Evolutionary conservation across 2,888 invertebrate species (phyloP), one percentile per base, ranked within the genome.

Genomic region (Micropterix aruncella): DNA sequence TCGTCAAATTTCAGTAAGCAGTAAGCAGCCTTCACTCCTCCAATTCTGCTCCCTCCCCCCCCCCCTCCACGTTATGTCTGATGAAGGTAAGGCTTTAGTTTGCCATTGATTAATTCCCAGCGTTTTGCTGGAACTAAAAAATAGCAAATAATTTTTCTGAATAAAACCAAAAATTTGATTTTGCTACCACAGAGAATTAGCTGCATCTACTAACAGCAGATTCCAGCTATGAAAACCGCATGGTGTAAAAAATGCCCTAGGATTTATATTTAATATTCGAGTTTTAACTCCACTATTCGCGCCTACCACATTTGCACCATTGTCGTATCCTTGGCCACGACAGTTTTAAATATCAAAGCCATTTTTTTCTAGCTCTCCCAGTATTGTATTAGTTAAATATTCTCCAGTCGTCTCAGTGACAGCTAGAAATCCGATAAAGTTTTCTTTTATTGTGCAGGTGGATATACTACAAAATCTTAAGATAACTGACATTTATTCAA

Each of bases 401-500:
- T 41, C 41, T 41, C 18, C 41, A 16, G 41, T 44, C 12, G 5
- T 37, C 37, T 37, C 15, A 37, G 37, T 36, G 17, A 44, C 41
- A 41, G 46, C 44, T 16, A 47, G 9, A 47, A 47, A 47, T 40
- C 37, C 41, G 16, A 47, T 40, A 43, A 47, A 47, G 16, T 43
- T 16, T 40, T 48, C 47, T 44, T 46, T 42, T 38, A 46, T 42
- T 44, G 42, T 40, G 12, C 19, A 41, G 14, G 39, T 44, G 43
- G 44, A 47, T 3, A 41, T 44, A 18, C 40, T 36, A 41, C 44
- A 42, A 42, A 40, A 44, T 42, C 44, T 40, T 43, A 44, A 44
- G 36, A 42, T 44, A 16, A 44, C n/a, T 36, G 41, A 44, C 41
- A 44, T 44, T 44, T 50, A 46, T 48, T 50, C n/a, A n/a, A n/a